Base-by-base conservation (phyloP, 2,888 invertebrate genomes). In the Eretmocerus hayati region DNA sequence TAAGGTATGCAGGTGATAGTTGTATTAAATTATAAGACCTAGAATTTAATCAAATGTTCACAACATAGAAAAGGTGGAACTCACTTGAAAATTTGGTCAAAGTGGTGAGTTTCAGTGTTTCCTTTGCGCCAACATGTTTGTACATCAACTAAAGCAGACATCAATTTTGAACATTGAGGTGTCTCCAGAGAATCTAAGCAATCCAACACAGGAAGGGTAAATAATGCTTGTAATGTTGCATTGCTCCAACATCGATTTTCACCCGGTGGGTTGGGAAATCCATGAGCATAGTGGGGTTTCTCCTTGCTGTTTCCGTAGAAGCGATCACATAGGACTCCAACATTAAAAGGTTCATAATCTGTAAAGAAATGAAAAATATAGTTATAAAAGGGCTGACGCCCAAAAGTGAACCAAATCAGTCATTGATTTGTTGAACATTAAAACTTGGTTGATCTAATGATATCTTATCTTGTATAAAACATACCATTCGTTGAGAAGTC, bases 171-270 rank as follows among this genome's bases (percentile, higher is more conserved):
- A 38, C 58, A 58, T 6, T 57, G 50, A 5, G 53, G 36, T 5
- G 53, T 40, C 21, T 58, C 47, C 20, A 59, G 26, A 8, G 53
- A 32, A 20, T 61, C 57, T 21, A 62, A 52, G 11, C 58, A 50
- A 13, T 61, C 54, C 4, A 62, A 51, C 20, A 66, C 56, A 4
- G 66, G 61, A 5, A 66, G 54, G 3, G 63, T 60, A 53, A 67
- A 65, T 5, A 68, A 52, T 2, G 61, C 59, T 42, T 68, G 66
- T 16, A 68, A 50, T 3, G 64, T 64, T 0, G 66, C 64, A 47
- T 68, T 68, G 1, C 63, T 52, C 66, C 67, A 68, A 46, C 67
- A 68, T 18, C 64, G 59, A 54, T 68, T 68, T 56, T 64, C 65
- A 13, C 65, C 64, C 19, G 64, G 63, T 38, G 66, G 67, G 58